Evolutionary conservation across 2,113 vertebrate species (phyloP).

Genomic region (Carassius carassius): DNA sequence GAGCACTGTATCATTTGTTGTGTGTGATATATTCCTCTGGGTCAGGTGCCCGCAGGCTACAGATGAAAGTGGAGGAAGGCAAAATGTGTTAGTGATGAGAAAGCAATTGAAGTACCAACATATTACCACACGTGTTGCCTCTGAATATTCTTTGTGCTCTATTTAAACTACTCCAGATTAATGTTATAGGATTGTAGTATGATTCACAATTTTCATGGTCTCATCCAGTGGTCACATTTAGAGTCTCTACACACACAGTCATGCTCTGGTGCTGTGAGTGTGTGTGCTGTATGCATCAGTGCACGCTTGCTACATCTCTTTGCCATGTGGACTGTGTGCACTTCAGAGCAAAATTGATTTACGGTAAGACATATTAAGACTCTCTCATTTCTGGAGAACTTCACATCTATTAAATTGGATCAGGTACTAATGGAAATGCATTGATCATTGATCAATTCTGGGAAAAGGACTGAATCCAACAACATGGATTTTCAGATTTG

Average conservation of each 20-base stretch:
- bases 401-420: not conserved
- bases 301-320: not conserved
- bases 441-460: conserved; percentile 1
- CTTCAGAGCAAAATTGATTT: not conserved
- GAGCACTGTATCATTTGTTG: not conserved
- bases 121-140: not conserved
- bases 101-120: not conserved
- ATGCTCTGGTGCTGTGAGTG: not conserved
- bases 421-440: conserved; percentile 11
- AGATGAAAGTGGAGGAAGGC: conserved; percentile 14
- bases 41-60: not conserved
- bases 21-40: conserved; percentile 13
- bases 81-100: conserved; percentile 1
- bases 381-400: not conserved
- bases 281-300: not conserved
- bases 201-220: not conserved
- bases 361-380: not conserved
- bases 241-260: not conserved
- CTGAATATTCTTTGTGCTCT: not conserved
- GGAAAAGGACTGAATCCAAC: not conserved
- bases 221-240: not conserved
- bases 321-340: not conserved
- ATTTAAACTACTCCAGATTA: not conserved
- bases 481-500: not conserved
- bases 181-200: not conserved